A percentile compares a stretch with the other conserved stretches of the same genome.
Conservation (phyloP, 2,113 vertebrate genomes). For the Oplegnathus fasciatus region DNA sequence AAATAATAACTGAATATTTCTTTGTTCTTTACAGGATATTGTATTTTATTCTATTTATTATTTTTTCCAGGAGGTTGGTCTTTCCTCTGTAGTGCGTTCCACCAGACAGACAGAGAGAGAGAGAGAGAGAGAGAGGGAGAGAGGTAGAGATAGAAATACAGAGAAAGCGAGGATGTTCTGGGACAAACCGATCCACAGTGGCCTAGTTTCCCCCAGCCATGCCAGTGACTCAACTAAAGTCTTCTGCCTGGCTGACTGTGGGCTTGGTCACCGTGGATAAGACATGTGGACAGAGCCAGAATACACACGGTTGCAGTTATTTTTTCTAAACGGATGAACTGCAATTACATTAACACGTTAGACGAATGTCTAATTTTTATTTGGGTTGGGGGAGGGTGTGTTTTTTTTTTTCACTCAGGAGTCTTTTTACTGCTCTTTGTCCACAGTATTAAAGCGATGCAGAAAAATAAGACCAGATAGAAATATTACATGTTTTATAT, state of each 20-base stretch:
- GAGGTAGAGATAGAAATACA: conserved; percentile 23
- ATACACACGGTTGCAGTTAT: conserved; percentile 50
- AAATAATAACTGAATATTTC: not conserved
- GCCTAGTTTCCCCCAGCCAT: conserved; percentile 77
- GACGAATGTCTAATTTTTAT: conserved; percentile 1
- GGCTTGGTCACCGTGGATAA: conserved; percentile 64
- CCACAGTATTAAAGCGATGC: not conserved
- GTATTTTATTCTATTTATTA: not conserved
- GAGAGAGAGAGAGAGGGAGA: not conserved
- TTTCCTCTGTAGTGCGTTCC: conserved; percentile 40
- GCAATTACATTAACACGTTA: conserved; percentile 50
- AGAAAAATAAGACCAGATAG: not conserved
- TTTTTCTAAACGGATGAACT: conserved; percentile 46
- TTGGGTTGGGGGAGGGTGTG: not conserved
- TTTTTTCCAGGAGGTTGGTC: conserved; percentile 23
- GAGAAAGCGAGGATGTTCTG: conserved; percentile 62
- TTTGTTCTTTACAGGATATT: conserved; percentile 8
- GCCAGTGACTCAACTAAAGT: conserved; percentile 78
- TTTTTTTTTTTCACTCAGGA: not conserved
- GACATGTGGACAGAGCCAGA: conserved; percentile 58
- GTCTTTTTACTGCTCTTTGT: not conserved
- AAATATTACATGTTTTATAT: not conserved
- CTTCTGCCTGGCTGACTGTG: conserved; percentile 77
- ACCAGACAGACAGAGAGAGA: conserved; percentile 4
- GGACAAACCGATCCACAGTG: conserved; percentile 76